These are phyloP conservation scores for Ptychochromis oligacanthus DNA, from an alignment of 2,113 vertebrate species.

Conservation along the genomic window DNA sequence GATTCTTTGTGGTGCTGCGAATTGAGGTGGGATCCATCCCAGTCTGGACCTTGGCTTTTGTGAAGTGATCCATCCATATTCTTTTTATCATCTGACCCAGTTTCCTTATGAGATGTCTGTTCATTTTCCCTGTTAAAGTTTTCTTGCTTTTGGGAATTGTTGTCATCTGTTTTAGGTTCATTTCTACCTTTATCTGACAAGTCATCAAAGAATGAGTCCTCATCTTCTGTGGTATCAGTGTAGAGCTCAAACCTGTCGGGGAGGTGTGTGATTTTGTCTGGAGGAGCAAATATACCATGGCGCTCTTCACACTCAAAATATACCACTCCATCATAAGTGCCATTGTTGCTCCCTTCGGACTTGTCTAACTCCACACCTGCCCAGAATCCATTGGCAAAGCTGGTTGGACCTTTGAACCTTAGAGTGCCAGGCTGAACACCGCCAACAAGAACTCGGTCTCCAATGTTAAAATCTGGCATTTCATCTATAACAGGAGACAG, in stretches of 20 bases:
- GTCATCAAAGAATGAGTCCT: conserved; percentile 83
- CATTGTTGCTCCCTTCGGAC: conserved; percentile 93
- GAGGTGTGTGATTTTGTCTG: conserved; percentile 89
- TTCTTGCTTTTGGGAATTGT: conserved; percentile 37
- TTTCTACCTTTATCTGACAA: conserved; percentile 67
- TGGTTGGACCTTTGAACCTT: conserved; percentile 90
- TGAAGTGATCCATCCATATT: conserved; percentile 32
- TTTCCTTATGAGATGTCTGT: conserved; percentile 50
- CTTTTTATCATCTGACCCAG: conserved; percentile 62
- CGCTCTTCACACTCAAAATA: conserved; percentile 90
- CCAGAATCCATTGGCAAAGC: conserved; percentile 94
- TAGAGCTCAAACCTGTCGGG: conserved; percentile 76
- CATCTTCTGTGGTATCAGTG: conserved; percentile 82
- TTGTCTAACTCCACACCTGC: conserved; percentile 93
- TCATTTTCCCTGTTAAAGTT: conserved; percentile 51
- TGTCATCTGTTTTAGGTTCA: conserved; percentile 19
- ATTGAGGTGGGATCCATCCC: conserved; percentile 25
- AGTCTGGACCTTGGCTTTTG: conserved; percentile 2
- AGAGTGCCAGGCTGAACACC: conserved; percentile 90
- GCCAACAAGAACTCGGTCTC: conserved; percentile 90
- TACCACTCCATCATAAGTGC: conserved; percentile 86
- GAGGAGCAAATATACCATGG: conserved; percentile 94
- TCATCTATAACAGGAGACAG: conserved; percentile 56
- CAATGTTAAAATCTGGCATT: conserved; percentile 84
- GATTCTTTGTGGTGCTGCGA: conserved; percentile 36